Base-by-base conservation (phyloP, 2,113 vertebrate genomes). In the Pangasianodon hypophthalmus region DNA sequence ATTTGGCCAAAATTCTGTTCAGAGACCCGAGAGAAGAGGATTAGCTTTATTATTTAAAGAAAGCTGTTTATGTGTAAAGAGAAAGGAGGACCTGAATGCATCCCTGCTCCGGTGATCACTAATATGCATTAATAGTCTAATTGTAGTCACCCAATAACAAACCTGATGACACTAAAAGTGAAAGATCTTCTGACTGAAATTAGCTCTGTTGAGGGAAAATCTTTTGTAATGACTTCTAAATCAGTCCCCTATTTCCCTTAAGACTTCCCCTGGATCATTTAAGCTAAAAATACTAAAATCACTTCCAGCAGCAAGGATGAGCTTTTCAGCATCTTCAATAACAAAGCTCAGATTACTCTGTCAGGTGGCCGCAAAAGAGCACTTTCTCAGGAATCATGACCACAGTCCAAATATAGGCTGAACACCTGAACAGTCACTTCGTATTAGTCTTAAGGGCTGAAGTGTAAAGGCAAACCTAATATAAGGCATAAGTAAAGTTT, bases 231-330 rank as follows among this genome's bases (percentile, higher is more conserved):
- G 89, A 88, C 85, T 88, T 93, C 89, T 94, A 94, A 95, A 93
- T 95, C 88, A 95, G 88, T 91, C 90, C 80, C 81, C 80, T 83
- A 71, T 91, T 93, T 95, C 95, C 95, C 94, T 41, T 90, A 91
- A 93, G 94, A 92, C 92, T 91, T 84, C 44, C 88, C 91, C 89
- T 93, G 92, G 58, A 94, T 94, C 92, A 91, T 93, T 92, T 89
- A 90, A 60, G 84, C 94, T 95, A 96, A 94, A 95, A 94, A 94
- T 95, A 95, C 90, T 54, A 90, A 87, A 80, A 81, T 75, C 69
- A 64, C 58, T 52, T 82, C 37, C 64, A 62, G 86, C 37, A 80
- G 71, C 75, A 86, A 58, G 52, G 56, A 91, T 91, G 88, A 91
- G 64, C 81, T 0, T 54, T 92, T 82, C 50, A 14, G 77, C 75